Evolutionary conservation across 2,113 vertebrate species (phyloP).

Genomic region (cattle (Bos taurus)): ARS-UCD2.0 NC_037335.1:23943001-23943500

Average conservation of each 20-base stretch:
- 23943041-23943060: background rate
- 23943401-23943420: background rate
- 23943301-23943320: background rate
- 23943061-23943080: background rate
- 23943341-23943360: background rate
- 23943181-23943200: background rate
- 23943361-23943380: background rate
- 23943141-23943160: background rate
- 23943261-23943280: background rate
- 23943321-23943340: background rate
- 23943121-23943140: background rate
- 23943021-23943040: background rate
- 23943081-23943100: conserved; percentile 53
- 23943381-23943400: background rate
- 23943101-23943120: conserved; percentile 20
- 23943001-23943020: background rate
- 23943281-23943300: background rate
- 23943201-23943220: background rate
- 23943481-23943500: background rate
- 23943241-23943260: background rate
- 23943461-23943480: background rate
- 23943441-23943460: background rate
- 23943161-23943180: background rate
- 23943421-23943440: background rate
- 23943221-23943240: background rate